Conservation (phyloP, 1,140 invertebrate genomes). For the Helicoverpa zea region DNA sequence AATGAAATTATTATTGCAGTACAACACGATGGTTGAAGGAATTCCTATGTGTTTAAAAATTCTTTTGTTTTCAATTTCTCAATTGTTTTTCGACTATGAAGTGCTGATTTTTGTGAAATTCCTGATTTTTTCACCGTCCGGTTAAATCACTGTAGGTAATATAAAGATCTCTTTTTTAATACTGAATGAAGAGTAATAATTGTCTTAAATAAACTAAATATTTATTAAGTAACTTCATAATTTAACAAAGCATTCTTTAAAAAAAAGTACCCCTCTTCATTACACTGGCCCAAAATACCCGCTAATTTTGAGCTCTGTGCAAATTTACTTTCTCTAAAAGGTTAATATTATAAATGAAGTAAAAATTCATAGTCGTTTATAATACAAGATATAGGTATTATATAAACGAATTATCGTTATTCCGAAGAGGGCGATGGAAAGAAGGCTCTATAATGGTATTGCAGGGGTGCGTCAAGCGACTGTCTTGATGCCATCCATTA, state of each 20-base stretch:
- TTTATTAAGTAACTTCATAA: background rate
- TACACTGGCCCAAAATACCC: background rate
- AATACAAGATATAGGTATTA: conserved; percentile 49
- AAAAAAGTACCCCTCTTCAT: background rate
- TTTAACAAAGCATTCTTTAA: background rate
- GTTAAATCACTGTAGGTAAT: too few relatives aligned
- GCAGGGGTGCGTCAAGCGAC: conserved; percentile 81
- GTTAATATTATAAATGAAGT: conserved; percentile 50
- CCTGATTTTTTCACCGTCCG: too few relatives aligned
- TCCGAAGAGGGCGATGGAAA: conserved; percentile 55
- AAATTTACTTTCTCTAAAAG: conserved; percentile 42
- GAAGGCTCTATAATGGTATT: conserved; percentile 78
- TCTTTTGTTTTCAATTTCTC: conserved; percentile 20
- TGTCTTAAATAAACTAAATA: background rate
- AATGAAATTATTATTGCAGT: conserved; percentile 44
- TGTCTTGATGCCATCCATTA: conserved; percentile 78
- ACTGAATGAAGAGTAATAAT: too few relatives aligned
- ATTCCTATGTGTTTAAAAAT: conserved; percentile 24
- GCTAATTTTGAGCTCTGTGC: conserved; percentile 27
- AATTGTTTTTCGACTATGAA: background rate
- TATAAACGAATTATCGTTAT: conserved; percentile 67
- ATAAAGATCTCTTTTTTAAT: too few relatives aligned
- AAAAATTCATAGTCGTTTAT: conserved; percentile 52
- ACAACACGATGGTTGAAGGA: conserved; percentile 27
- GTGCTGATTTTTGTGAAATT: background rate